phyloP scores from a whole-genome alignment of 2,797 vertebrate genomes.

The Coregonus ussuriensis region DNA sequence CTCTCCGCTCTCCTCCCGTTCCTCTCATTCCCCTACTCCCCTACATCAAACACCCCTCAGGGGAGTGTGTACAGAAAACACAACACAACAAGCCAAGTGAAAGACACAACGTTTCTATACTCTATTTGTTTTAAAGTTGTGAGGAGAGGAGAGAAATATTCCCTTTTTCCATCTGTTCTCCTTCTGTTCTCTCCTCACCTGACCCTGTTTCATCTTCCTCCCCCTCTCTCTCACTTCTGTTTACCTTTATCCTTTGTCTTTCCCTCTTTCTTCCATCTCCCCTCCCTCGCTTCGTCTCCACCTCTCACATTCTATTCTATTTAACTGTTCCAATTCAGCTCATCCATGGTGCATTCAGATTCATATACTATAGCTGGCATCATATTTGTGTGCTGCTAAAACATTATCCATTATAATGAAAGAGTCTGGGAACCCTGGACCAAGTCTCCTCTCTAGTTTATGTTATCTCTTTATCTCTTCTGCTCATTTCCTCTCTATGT shows the following conservation, averaged over 20 bases:
- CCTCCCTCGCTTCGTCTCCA: constrained; percentile 24
- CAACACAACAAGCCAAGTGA: constrained; percentile 54
- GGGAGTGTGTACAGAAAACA: constrained; percentile 57
- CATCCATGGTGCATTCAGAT: background rate
- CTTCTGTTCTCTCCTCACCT: constrained; percentile 51
- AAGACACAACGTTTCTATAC: constrained; percentile 56
- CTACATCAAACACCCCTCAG: constrained; percentile 62
- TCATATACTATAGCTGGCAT: constrained; percentile 54
- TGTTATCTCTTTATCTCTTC: constrained; percentile 5
- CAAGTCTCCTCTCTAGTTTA: constrained; percentile 39
- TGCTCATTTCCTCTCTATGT: background rate
- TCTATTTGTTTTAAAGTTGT: constrained; percentile 65
- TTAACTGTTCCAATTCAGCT: constrained; percentile 26
- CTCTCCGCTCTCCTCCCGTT: background rate
- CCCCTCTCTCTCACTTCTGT: constrained; percentile 43
- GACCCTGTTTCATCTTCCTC: constrained; percentile 58
- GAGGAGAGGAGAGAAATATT: background rate
- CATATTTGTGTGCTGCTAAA: constrained; percentile 52
- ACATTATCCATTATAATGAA: constrained; percentile 48
- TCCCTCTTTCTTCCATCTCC: constrained; percentile 43
- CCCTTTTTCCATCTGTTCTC: constrained; percentile 35
- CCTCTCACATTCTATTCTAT: constrained; percentile 17
- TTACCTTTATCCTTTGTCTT: constrained; percentile 50
- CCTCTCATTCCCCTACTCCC: constrained; percentile 31
- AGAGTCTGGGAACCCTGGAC: constrained; percentile 9